Base-by-base conservation (phyloP, 2,888 invertebrate genomes). In the Teleogryllus oceanicus region DNA sequence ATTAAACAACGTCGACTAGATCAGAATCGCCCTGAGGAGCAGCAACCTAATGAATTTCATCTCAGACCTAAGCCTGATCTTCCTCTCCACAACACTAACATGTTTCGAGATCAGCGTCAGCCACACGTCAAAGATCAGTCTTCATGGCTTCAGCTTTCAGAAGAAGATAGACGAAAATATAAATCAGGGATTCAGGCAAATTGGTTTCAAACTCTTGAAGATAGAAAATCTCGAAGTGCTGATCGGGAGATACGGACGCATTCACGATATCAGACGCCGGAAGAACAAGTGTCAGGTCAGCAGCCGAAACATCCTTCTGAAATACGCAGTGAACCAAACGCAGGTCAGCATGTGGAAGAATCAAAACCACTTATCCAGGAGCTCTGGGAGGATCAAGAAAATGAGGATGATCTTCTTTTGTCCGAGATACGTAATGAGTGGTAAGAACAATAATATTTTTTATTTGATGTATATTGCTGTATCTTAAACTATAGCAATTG, bases 341-440 rank as follows among this genome's bases (percentile, higher is more conserved):
- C n/a, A 18, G 16, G 13, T 13, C n/a, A 13, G 10, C 62, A 62
- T 62, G 4, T n/a, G 8, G 62, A 62, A 8, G 62, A 62, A n/a
- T n/a, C 13, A n/a, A 62, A 62, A 62, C 62, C 62, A 13, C 16
- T 62, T n/a, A 62, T 62, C n/a, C 62, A 62, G 77, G 77, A 76
- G 77, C 79, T 74, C 20, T 62, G 77, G 24, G 49, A 76, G 21
- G 77, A 62, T n/a, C 62, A 62, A 62, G 62, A 62, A 62, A 62
- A 62, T 62, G 62, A 78, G 37, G 80, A 79, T 78, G 78, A 87
- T 80, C 86, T 87, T 82, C 86, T 87, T 82, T 84, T 88, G 75
- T 84, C 85, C 82, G 86, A 87, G 82, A 84, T 87, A 81, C 85
- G 85, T 83, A 89, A 88, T 85, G 90, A 90, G 85, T 90, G 90